These are phyloP conservation scores for Falco novaeseelandiae DNA, from an alignment of 2,797 vertebrate species.

Conservation along the genomic window DNA sequence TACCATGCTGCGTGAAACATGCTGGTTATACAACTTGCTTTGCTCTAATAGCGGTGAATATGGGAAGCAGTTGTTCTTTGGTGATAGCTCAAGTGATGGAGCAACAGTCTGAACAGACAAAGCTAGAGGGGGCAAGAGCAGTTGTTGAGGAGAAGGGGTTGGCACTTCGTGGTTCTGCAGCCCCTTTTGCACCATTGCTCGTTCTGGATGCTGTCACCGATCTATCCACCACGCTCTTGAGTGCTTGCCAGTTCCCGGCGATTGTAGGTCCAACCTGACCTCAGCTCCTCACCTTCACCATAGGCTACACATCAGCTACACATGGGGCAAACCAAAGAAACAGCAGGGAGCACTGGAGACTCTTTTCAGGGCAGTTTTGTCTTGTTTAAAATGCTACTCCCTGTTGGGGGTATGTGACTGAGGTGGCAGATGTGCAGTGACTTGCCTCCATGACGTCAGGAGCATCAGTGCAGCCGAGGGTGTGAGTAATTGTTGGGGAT, in stretches of 20 bases:
- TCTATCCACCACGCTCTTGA: not conserved
- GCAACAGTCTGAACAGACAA: not conserved
- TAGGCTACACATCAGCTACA: not conserved
- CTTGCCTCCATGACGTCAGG: not conserved
- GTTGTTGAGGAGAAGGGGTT: not conserved
- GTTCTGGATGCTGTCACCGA: not conserved
- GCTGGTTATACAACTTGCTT: not conserved
- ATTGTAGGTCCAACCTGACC: not conserved
- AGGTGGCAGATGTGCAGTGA: not conserved
- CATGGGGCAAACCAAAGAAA: not conserved
- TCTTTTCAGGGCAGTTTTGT: not conserved
- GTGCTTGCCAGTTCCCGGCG: not conserved
- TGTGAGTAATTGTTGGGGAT: not conserved
- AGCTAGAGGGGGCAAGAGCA: not conserved
- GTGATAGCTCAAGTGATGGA: not conserved
- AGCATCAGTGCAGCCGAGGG: not conserved
- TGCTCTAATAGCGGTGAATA: not conserved
- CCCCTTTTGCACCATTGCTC: not conserved
- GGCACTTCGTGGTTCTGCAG: not conserved
- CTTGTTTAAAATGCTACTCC: not conserved
- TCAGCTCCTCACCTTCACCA: not conserved
- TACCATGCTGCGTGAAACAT: not conserved
- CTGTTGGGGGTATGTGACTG: not conserved
- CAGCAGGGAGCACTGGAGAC: not conserved
- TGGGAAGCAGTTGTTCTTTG: fast-evolving